Base-by-base conservation (phyloP, 2,113 vertebrate genomes). In the Phrynosoma platyrhinos region DNA sequence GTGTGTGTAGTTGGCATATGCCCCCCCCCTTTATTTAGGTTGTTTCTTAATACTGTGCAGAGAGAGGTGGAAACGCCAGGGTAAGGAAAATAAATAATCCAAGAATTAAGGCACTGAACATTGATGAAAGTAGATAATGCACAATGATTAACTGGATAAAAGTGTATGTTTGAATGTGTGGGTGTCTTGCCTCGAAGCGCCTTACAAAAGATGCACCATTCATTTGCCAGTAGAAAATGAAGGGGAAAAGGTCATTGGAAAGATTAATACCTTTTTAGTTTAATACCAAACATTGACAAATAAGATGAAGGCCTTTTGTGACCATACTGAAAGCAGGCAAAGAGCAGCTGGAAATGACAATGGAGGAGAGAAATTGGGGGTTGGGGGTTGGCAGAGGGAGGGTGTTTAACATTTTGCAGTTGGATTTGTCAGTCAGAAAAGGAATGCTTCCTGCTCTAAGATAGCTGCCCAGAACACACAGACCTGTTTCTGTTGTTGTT, bases 71-170 rank as follows among this genome's bases (percentile, higher is more conserved):
- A 72, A 68, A 58, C 58, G 69, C n/a, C 5, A 36, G 74, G 42
- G 18, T 83, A 83, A 79, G 88, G 96, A 85, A 95, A 94, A 95
- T 95, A 94, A 96, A 92, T 98, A 96, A 97, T 96, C 96, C 95
- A 92, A 91, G 95, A 96, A 97, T 97, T 97, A 97, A 96, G 95
- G 95, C 96, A 91, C 95, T 52, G 94, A 95, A 95, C 96, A 95
- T 90, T 96, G 96, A 96, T 94, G 95, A 96, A 96, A 96, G 95
- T 88, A 95, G 94, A 95, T 97, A 97, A 97, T 96, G 94, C 96
- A 93, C 95, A 94, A 96, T 97, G 97, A 98, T 97, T 97, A 97
- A 90, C 94, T 95, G 95, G 95, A 97, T 96, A 96, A 97, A 97
- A 96, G 95, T 92, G 74, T 93, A 78, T 91, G 94, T 95, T 95